phyloP scores from a whole-genome alignment of 2,113 vertebrate genomes.

The Tachycineta bicolor region DNA sequence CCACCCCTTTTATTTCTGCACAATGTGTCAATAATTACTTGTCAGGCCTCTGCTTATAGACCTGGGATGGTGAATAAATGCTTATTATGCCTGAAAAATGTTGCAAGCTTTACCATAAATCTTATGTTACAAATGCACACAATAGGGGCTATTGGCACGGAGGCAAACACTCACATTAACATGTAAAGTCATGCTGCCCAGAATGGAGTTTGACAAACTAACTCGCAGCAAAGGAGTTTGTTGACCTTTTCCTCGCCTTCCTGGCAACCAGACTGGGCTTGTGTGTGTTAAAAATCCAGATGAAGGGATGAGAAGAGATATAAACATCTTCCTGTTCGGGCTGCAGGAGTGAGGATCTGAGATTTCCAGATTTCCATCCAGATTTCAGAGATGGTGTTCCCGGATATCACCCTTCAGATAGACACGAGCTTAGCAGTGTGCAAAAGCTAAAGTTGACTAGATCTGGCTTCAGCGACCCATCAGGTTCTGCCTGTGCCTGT shows the following conservation, averaged over 20 bases:
- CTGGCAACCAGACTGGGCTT: background rate
- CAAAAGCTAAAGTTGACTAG: background rate
- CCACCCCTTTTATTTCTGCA: constrained; percentile 76
- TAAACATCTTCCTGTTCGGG: background rate
- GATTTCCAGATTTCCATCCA: background rate
- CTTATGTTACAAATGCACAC: constrained; percentile 67
- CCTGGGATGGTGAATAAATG: constrained; percentile 62
- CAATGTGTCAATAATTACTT: constrained; percentile 78
- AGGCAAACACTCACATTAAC: constrained; percentile 60
- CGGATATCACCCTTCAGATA: accelerated
- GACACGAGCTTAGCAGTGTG: background rate
- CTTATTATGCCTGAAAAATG: constrained; percentile 72
- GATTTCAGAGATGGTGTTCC: background rate
- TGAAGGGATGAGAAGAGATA: background rate
- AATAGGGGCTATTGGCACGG: constrained; percentile 67
- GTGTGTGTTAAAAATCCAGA: background rate
- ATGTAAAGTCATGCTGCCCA: constrained; percentile 34
- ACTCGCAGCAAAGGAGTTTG: constrained; percentile 14
- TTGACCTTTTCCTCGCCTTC: constrained; percentile 48
- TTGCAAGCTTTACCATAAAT: constrained; percentile 68
- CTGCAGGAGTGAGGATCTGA: background rate
- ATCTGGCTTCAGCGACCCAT: background rate
- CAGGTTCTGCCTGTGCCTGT: background rate
- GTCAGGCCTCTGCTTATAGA: constrained; percentile 75
- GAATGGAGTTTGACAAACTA: constrained; percentile 56